Evolutionary conservation across 2,113 vertebrate genomes (phyloP).

Genomic region (Nansenia antarctica): DNA sequence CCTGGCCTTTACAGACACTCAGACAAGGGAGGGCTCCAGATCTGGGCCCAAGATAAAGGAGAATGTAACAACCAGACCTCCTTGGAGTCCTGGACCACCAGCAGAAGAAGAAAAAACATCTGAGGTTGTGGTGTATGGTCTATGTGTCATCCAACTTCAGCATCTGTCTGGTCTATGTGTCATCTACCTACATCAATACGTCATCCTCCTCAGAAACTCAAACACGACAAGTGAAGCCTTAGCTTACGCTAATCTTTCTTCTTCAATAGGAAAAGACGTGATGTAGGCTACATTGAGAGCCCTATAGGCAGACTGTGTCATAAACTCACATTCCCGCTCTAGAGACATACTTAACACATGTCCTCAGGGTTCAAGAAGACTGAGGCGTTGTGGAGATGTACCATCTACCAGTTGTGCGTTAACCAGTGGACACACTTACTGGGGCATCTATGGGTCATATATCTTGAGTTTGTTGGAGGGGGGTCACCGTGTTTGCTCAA

Average conservation of each 20-base stretch:
- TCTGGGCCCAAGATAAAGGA: slow-evolving; percentile 32
- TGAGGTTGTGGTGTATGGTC: too few species aligned
- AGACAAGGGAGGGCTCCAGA: slow-evolving; percentile 7
- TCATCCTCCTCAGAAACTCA: not conserved
- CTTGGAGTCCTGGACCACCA: slow-evolving; percentile 13
- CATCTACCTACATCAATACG: too few species aligned
- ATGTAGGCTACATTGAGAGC: too few species aligned
- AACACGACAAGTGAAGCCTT: not conserved
- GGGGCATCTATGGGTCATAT: slow-evolving; percentile 47
- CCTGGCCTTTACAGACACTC: slow-evolving; percentile 27
- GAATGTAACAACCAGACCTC: slow-evolving; percentile 10
- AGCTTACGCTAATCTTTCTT: not conserved
- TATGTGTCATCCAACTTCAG: not conserved
- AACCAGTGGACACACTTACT: slow-evolving; percentile 18
- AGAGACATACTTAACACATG: slow-evolving; percentile 27
- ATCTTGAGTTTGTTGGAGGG: slow-evolving; percentile 48
- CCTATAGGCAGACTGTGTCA: slow-evolving; percentile 20
- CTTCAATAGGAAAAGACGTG: slow-evolving; percentile 8
- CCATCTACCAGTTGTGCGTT: slow-evolving; percentile 18
- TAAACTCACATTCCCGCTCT: slow-evolving; percentile 44
- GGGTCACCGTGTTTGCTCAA: slow-evolving; percentile 14
- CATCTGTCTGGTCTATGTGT: not conserved
- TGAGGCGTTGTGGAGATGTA: slow-evolving; percentile 43
- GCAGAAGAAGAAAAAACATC: too few species aligned
- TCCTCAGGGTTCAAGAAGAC: slow-evolving; percentile 43